These are phyloP conservation scores for Carassius carassius DNA, from an alignment of 2,113 vertebrate species.

Conservation along the genomic window DNA sequence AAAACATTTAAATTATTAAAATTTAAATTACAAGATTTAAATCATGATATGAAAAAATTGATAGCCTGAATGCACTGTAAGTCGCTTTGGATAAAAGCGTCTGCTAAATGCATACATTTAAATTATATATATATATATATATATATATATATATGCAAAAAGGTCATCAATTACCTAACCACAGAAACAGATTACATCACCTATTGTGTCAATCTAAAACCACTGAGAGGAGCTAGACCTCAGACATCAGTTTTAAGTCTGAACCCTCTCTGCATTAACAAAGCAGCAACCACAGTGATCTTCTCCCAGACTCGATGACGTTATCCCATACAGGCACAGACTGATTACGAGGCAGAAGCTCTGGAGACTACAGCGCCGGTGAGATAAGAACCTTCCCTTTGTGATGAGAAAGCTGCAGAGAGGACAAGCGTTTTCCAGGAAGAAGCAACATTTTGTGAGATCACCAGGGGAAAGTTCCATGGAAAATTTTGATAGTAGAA, in stretches of 20 bases:
- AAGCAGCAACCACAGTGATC: conserved; percentile 6
- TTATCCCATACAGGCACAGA: neutral
- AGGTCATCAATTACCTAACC: neutral
- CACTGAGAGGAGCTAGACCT: neutral
- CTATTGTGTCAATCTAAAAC: conserved; percentile 3
- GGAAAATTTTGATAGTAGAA: too few relatives aligned
- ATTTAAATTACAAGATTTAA: too few relatives aligned
- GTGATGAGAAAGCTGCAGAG: neutral
- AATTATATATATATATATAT: too few relatives aligned
- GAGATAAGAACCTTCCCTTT: conserved; percentile 19
- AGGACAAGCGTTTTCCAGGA: neutral
- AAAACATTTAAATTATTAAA: too few relatives aligned
- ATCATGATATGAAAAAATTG: too few relatives aligned
- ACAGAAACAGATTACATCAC: conserved; percentile 7
- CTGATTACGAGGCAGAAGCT: conserved; percentile 14
- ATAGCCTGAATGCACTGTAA: too few relatives aligned
- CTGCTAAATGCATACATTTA: too few relatives aligned
- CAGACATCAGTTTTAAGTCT: neutral
- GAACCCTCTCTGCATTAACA: conserved; percentile 7
- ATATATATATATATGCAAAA: neutral
- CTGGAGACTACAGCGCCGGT: neutral
- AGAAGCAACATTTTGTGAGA: neutral
- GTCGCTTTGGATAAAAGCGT: too few relatives aligned
- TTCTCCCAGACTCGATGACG: conserved; percentile 20
- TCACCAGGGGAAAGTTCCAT: too few relatives aligned